phyloP scores from a whole-genome alignment of 2,113 vertebrate species.

The Aptenodytes forsteri region DNA sequence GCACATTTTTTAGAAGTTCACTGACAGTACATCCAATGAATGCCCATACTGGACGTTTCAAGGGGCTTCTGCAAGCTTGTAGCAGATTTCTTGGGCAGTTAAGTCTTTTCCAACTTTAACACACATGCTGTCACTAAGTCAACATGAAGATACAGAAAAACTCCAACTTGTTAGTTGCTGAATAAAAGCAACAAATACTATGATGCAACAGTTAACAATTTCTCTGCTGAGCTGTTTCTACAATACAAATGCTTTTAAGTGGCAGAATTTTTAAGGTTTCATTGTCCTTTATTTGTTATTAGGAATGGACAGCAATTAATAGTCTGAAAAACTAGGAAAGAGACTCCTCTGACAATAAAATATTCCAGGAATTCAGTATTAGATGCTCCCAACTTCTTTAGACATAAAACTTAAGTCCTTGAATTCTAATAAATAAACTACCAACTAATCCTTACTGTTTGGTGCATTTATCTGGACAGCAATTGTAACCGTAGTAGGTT shows the following conservation, averaged over 20 bases:
- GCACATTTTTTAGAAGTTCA: not conserved
- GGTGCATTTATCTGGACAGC: not conserved
- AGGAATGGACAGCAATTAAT: not conserved
- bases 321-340: not conserved
- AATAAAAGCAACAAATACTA: not conserved
- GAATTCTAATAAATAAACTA: not conserved
- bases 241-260: not conserved
- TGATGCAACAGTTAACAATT: not conserved
- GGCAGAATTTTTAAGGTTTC: not conserved
- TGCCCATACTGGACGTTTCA: not conserved
- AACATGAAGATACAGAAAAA: not conserved
- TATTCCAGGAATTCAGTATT: not conserved
- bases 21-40: not conserved
- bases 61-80: not conserved
- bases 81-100: not conserved
- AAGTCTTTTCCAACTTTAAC: not conserved
- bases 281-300: not conserved
- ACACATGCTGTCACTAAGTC: not conserved
- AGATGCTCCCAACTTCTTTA: not conserved
- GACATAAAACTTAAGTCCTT: not conserved
- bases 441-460: not conserved
- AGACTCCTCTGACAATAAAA: not conserved
- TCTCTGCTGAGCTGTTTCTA: not conserved
- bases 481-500: not conserved
- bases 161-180: not conserved